Evolutionary conservation across 2,113 vertebrate species (phyloP).

Genomic region (Sander lucioperca): DNA sequence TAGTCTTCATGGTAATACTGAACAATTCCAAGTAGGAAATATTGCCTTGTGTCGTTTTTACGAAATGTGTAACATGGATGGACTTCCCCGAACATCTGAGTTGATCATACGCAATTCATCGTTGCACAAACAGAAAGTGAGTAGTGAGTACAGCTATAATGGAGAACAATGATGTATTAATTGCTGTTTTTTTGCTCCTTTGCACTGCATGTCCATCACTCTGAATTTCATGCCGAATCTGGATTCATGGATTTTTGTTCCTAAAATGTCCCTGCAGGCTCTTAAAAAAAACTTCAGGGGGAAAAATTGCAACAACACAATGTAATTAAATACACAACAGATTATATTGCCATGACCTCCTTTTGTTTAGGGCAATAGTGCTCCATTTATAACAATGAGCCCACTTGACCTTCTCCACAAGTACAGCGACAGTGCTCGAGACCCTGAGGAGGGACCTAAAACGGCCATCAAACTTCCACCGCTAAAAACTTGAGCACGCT

Average conservation of each 20-base stretch:
- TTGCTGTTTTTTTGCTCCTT: not conserved
- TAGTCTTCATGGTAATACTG: not conserved
- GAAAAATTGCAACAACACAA: not conserved
- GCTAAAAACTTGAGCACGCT: slow-evolving; percentile 72
- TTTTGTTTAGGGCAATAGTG: slow-evolving; percentile 27
- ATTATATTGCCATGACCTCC: slow-evolving; percentile 22
- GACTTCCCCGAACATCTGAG: not conserved
- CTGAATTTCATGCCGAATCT: not conserved
- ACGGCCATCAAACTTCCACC: slow-evolving; percentile 73
- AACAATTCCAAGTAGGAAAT: not conserved
- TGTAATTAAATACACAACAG: slow-evolving; percentile 26
- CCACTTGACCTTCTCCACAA: slow-evolving; percentile 75
- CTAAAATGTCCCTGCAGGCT: not conserved
- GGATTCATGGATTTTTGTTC: not conserved
- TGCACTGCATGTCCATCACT: not conserved
- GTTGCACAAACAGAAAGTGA: not conserved
- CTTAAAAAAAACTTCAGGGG: not conserved
- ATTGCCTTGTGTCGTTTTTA: not conserved
- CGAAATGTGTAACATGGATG: not conserved
- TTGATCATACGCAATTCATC: not conserved
- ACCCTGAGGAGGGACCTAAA: slow-evolving; percentile 69
- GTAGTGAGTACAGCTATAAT: not conserved
- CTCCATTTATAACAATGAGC: slow-evolving; percentile 28
- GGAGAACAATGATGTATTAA: not conserved
- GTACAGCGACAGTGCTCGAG: slow-evolving; percentile 27